Evolutionary conservation across 2,113 vertebrate species (phyloP).

Genomic region (Oreochromis niloticus): DNA sequence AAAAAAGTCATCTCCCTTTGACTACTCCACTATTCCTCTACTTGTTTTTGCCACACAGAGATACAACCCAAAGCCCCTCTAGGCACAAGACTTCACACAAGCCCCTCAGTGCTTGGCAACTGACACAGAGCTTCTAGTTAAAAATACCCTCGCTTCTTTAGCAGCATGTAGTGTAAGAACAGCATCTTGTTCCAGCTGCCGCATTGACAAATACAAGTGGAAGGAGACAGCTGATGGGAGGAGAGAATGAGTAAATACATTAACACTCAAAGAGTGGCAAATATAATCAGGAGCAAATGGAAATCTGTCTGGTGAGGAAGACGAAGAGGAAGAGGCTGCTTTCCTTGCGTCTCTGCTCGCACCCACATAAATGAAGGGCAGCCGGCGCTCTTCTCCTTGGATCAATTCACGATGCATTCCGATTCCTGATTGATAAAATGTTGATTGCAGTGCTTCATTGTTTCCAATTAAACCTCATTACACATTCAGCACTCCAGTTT

Average conservation of each 20-base stretch:
- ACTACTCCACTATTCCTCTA: slow-evolving; percentile 8
- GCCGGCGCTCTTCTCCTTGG: background rate
- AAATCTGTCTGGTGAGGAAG: background rate
- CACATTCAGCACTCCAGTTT: slow-evolving; percentile 28
- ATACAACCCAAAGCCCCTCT: slow-evolving; percentile 48
- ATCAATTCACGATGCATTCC: slow-evolving; percentile 28
- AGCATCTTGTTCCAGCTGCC: slow-evolving; percentile 32
- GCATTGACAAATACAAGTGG: background rate
- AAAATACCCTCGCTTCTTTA: slow-evolving; percentile 54
- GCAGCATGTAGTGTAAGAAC: slow-evolving; percentile 11
- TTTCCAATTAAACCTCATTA: slow-evolving; percentile 40
- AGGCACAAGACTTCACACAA: slow-evolving; percentile 67
- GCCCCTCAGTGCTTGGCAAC: slow-evolving; percentile 44
- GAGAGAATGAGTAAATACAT: slow-evolving; percentile 2
- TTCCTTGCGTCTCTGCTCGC: background rate
- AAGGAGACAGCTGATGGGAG: background rate
- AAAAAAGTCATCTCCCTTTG: slow-evolving; percentile 2
- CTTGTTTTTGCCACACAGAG: slow-evolving; percentile 51
- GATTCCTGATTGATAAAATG: slow-evolving; percentile 53
- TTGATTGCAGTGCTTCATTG: slow-evolving; percentile 37
- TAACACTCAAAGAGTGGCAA: background rate
- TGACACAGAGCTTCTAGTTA: slow-evolving; percentile 53
- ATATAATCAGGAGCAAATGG: slow-evolving; percentile 19
- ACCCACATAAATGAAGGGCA: background rate
- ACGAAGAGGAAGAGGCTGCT: background rate